A percentile compares a stretch with the other conserved stretches of the same genome.
These are phyloP conservation scores for Invenusta paracnida DNA, from an alignment of 2,888 invertebrate genomes.

Conservation along the genomic window DNA sequence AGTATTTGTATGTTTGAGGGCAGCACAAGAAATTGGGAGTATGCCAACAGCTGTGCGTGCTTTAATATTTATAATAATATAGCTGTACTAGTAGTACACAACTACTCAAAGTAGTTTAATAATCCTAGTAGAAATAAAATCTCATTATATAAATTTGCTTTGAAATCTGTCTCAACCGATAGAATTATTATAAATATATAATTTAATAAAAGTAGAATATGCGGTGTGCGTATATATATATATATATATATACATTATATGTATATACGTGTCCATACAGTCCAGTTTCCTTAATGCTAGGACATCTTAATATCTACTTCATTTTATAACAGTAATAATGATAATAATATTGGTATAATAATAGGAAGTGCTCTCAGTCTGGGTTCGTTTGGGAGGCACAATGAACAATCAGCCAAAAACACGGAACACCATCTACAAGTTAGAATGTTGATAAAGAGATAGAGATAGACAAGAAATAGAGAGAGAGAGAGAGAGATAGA, in stretches of 20 bases:
- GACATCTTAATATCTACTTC: no score
- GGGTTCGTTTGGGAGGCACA: neutral
- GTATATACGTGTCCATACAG: neutral
- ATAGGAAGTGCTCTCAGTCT: no score
- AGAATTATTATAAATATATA: neutral
- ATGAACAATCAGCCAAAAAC: slow-evolving; percentile 21
- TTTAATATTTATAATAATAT: neutral
- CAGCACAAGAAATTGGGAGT: neutral
- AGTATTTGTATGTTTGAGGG: neutral
- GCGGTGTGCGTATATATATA: neutral
- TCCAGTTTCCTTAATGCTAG: no score
- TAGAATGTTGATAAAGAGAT: neutral
- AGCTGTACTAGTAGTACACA: neutral
- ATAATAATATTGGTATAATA: no score
- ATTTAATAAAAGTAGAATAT: slow-evolving; percentile 20
- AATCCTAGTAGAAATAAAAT: neutral
- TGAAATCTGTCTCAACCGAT: neutral
- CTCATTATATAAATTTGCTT: slow-evolving; percentile 3
- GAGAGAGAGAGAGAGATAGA: neutral
- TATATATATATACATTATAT: neutral
- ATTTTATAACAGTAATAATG: no score
- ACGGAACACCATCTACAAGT: neutral
- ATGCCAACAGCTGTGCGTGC: neutral
- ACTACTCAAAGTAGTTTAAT: no score
- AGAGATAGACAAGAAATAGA: neutral